A percentile compares a stretch with the other conserved stretches of the same genome.
Evolutionary conservation across 2,888 invertebrate genomes (phyloP).

Genomic region (Antitype chi): DNA sequence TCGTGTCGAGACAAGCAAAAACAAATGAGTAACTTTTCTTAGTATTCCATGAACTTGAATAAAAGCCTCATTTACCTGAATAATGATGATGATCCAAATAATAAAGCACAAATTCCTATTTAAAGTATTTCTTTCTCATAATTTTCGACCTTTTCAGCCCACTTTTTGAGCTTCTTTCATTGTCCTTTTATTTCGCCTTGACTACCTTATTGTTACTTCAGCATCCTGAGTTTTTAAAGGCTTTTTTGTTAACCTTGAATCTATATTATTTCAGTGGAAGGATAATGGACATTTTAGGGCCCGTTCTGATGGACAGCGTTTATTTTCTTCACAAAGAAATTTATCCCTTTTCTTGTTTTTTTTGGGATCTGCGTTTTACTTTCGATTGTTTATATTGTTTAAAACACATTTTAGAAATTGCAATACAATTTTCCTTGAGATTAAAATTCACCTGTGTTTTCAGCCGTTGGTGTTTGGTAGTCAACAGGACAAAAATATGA

Average conservation of each 20-base stretch:
- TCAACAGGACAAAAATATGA: not conserved
- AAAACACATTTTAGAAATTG: not conserved
- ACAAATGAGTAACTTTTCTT: too few relatives aligned
- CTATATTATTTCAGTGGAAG: slow-evolving; percentile 16
- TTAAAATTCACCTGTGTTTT: not conserved
- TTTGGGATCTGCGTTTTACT: not conserved
- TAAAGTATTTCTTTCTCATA: not conserved
- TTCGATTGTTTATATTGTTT: not conserved
- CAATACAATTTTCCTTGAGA: not conserved
- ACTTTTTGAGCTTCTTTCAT: slow-evolving; percentile 19
- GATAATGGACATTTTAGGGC: not conserved
- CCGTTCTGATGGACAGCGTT: not conserved
- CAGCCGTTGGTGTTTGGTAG: not conserved
- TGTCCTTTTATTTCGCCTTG: slow-evolving; percentile 37
- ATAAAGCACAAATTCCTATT: slow-evolving; percentile 16
- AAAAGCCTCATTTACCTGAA: slow-evolving; percentile 1
- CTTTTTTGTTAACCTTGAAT: slow-evolving; percentile 22
- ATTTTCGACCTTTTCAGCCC: slow-evolving; percentile 22
- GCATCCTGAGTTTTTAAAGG: slow-evolving; percentile 9
- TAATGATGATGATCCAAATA: not conserved
- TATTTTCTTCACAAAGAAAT: not conserved
- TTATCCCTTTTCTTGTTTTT: not conserved
- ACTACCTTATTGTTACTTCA: slow-evolving; percentile 35
- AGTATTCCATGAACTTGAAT: too few relatives aligned
- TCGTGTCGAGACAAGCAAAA: too few relatives aligned